Evolutionary conservation across 2,797 vertebrate genomes (phyloP).

Genomic region (Adelosebastes latens): DNA sequence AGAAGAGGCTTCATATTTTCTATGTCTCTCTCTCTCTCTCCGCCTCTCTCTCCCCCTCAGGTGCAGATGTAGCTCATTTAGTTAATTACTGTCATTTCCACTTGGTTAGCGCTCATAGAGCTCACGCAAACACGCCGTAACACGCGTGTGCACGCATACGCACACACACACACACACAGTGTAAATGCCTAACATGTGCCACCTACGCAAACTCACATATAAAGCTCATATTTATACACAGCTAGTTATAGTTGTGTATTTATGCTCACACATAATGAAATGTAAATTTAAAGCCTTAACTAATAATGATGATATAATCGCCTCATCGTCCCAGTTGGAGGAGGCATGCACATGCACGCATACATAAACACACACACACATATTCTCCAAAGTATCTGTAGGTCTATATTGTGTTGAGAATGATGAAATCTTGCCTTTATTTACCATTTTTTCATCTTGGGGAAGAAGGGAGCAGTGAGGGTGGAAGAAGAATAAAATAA

Average conservation of each 20-base stretch:
- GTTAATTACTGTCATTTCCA: slow-evolving; percentile 76
- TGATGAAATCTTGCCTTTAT: slow-evolving; percentile 16
- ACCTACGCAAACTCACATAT: not conserved
- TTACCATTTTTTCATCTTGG: not conserved
- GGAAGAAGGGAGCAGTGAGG: not conserved
- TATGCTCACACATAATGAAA: not conserved
- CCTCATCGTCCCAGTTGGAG: not conserved
- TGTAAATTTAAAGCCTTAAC: not conserved
- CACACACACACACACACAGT: not conserved
- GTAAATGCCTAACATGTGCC: not conserved
- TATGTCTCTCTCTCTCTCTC: not conserved
- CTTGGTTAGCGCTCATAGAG: slow-evolving; percentile 64
- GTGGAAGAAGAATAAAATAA: not conserved
- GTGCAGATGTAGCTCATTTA: slow-evolving; percentile 73
- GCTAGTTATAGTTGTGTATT: not conserved
- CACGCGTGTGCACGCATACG: not conserved
- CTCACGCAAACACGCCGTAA: slow-evolving; percentile 24
- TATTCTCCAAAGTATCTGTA: not conserved
- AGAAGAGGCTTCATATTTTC: not conserved
- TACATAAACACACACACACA: not conserved
- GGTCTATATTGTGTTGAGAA: not conserved
- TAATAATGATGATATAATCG: not conserved
- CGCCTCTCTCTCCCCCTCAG: slow-evolving; percentile 34
- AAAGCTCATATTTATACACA: slow-evolving; percentile 12
- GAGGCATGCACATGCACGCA: not conserved